A percentile compares a stretch with the other conserved stretches of the same genome.
Conservation (phyloP, 2,888 invertebrate genomes). For the Lutraria lutraria region DNA sequence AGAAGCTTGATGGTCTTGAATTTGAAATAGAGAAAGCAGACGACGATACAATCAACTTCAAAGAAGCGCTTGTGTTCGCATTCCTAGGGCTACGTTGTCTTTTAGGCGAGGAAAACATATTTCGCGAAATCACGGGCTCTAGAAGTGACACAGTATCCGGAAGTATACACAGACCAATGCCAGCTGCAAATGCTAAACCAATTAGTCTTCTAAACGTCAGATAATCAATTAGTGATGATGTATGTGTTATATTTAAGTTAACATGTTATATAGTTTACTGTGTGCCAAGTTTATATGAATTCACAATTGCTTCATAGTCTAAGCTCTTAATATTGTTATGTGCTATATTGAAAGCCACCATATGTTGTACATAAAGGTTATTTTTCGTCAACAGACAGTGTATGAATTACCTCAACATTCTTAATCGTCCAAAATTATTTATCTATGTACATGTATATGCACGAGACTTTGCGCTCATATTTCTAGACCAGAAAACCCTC, state of each 20-base stretch:
- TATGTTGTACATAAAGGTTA: too few relatives aligned
- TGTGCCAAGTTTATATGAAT: background rate
- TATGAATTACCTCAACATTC: too few relatives aligned
- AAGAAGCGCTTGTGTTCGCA: constrained; percentile 83
- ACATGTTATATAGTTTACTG: background rate
- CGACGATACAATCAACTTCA: constrained; percentile 81
- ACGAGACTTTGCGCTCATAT: too few relatives aligned
- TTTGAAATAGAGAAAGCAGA: constrained; percentile 75
- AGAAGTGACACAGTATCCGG: constrained; percentile 78
- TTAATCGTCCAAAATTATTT: too few relatives aligned
- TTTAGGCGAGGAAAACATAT: constrained; percentile 80
- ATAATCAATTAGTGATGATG: constrained; percentile 10
- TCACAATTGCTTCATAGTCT: background rate
- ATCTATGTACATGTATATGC: too few relatives aligned
- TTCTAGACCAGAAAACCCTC: too few relatives aligned
- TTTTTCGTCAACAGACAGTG: too few relatives aligned
- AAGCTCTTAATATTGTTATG: too few relatives aligned
- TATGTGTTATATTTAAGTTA: background rate
- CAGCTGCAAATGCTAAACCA: constrained; percentile 29
- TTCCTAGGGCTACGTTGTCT: constrained; percentile 83
- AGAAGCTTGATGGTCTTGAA: constrained; percentile 68
- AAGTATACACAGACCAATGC: constrained; percentile 80
- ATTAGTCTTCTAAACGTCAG: constrained; percentile 45
- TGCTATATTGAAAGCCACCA: too few relatives aligned
- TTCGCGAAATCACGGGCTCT: constrained; percentile 80